Evolutionary conservation across 2,113 vertebrate genomes (phyloP).

Genomic region (Carollia perspicillata): DNA sequence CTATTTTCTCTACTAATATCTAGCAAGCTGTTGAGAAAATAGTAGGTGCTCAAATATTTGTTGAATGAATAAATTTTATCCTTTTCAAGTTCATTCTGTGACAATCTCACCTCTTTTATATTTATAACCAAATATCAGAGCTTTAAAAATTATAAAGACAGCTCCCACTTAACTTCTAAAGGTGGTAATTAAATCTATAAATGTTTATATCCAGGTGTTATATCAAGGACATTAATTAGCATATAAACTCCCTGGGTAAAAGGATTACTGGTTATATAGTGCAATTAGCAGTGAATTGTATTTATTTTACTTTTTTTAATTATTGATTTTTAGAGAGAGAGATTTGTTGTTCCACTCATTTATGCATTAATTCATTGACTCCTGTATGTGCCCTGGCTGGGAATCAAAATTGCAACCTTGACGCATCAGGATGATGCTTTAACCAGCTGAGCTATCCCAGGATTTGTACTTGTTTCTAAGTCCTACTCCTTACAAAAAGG

Average conservation of each 20-base stretch:
- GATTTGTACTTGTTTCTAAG: not conserved
- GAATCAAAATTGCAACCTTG: no score
- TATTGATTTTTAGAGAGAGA: no score
- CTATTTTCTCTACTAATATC: not conserved
- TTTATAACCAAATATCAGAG: not conserved
- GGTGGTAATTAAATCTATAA: not conserved
- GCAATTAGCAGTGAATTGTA: not conserved
- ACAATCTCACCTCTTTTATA: slow-evolving; percentile 5
- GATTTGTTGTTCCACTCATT: no score
- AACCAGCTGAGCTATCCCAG: no score
- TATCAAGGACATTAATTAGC: not conserved
- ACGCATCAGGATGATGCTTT: no score
- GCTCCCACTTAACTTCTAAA: not conserved
- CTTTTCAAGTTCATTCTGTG: slow-evolving; percentile 24
- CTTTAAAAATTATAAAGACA: not conserved
- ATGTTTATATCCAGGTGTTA: not conserved
- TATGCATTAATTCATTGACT: no score
- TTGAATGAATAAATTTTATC: not conserved
- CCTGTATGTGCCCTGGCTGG: no score
- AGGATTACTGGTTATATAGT: not conserved
- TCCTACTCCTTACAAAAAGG: not conserved
- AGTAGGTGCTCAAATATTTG: not conserved
- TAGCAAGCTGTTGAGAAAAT: not conserved
- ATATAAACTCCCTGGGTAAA: slow-evolving; percentile 24
- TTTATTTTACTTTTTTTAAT: not conserved